These are phyloP conservation scores for Hafferia zeledoni DNA, from an alignment of 2,797 vertebrate species.

Conservation along the genomic window DNA sequence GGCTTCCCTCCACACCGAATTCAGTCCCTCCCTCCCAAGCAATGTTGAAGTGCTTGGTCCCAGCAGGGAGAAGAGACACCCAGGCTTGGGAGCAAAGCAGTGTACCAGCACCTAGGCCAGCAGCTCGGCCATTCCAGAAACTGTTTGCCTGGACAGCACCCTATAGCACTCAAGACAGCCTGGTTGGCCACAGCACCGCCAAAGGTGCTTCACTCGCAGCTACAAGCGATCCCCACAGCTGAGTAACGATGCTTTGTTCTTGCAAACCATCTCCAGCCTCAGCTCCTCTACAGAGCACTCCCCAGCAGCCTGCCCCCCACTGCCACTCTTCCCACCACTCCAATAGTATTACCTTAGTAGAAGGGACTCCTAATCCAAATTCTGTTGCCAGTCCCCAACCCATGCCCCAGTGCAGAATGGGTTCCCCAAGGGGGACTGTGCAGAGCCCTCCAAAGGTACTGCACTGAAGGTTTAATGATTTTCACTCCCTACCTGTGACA, in stretches of 20 bases:
- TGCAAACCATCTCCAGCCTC: neutral
- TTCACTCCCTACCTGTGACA: conserved; percentile 89
- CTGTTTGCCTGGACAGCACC: neutral
- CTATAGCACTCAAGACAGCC: fast-evolving
- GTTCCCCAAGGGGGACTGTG: fast-evolving
- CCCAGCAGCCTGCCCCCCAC: neutral
- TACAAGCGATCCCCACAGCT: neutral
- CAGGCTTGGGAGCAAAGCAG: fast-evolving
- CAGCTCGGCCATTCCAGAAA: neutral
- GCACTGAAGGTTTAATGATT: neutral
- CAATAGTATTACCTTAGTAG: fast-evolving
- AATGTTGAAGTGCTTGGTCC: neutral
- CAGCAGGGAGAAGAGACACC: neutral
- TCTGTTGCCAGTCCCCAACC: neutral
- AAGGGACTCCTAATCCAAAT: neutral
- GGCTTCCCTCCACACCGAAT: neutral
- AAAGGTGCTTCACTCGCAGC: neutral
- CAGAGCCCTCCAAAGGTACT: neutral
- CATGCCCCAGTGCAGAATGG: fast-evolving
- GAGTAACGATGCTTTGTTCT: conserved; percentile 57
- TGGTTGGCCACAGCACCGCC: neutral
- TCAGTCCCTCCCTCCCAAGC: neutral
- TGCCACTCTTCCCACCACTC: neutral
- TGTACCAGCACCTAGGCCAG: neutral
- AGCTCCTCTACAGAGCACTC: fast-evolving